These are phyloP conservation scores for Drosophila aldrichi DNA, from an alignment of 2,888 invertebrate genomes.

Conservation along the genomic window DNA sequence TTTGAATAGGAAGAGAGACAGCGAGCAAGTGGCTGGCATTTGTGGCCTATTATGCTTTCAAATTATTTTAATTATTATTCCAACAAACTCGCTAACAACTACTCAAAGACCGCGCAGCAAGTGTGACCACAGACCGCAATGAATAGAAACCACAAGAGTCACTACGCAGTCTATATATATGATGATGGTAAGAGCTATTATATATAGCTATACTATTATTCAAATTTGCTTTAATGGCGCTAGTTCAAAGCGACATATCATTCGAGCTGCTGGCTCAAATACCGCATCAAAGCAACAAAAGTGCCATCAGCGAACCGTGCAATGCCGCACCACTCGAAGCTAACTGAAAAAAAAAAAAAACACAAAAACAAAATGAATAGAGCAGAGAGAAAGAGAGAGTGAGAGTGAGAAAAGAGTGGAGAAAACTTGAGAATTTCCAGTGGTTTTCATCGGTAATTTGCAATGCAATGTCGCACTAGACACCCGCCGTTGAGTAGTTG, in stretches of 20 bases:
- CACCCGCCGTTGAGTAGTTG: constrained; percentile 42
- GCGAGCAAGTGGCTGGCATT: not conserved
- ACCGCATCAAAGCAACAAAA: constrained; percentile 50
- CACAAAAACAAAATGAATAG: not conserved
- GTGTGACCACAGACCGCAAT: constrained; percentile 8
- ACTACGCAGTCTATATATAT: not conserved
- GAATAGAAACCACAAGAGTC: constrained; percentile 21
- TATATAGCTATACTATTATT: constrained; percentile 35
- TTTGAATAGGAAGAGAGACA: not conserved
- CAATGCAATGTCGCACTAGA: constrained; percentile 31
- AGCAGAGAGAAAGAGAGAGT: not conserved
- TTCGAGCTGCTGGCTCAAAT: constrained; percentile 17
- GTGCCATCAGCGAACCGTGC: constrained; percentile 28
- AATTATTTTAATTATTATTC: not conserved
- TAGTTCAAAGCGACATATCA: constrained; percentile 26
- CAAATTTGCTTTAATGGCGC: constrained; percentile 29
- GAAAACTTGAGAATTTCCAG: constrained; percentile 25
- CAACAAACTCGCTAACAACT: not conserved
- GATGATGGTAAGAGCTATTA: constrained; percentile 27
- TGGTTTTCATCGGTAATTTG: constrained; percentile 44
- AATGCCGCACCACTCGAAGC: constrained; percentile 14
- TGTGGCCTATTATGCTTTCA: not conserved
- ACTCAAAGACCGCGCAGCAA: not conserved
- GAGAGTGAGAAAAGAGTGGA: not conserved
- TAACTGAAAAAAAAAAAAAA: constrained; percentile 6